Evolutionary conservation across 2,888 invertebrate genomes (phyloP).

Genomic region (Antheraea yamamai): DNA sequence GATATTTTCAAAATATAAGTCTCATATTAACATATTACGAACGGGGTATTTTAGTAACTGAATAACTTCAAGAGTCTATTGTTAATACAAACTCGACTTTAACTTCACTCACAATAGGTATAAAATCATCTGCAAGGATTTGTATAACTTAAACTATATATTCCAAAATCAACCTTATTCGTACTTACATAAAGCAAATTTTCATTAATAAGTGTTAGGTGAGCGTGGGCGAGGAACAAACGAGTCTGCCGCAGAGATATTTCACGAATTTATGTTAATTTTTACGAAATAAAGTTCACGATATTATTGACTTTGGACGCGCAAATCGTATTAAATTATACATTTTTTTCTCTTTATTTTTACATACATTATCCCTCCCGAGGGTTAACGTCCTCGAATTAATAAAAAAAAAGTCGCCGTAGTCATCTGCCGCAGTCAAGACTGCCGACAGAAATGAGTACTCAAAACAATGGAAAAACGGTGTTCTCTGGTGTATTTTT

Average conservation of each 20-base stretch:
- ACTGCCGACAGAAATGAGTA: too few relatives aligned
- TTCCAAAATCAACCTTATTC: not conserved
- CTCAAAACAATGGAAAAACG: too few relatives aligned
- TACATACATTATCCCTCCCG: not conserved
- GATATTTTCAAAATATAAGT: not conserved
- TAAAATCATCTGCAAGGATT: not conserved
- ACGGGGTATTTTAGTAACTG: not conserved
- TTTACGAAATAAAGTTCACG: constrained; percentile 1
- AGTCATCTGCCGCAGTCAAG: too few relatives aligned
- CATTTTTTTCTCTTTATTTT: not conserved
- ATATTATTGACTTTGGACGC: not conserved
- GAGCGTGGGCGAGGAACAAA: not conserved
- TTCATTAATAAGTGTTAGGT: not conserved
- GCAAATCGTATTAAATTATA: not conserved
- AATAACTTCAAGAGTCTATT: not conserved
- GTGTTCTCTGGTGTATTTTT: not conserved
- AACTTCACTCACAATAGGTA: not conserved
- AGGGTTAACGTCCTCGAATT: not conserved
- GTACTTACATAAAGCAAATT: not conserved
- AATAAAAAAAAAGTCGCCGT: not conserved
- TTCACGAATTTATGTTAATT: constrained; percentile 15
- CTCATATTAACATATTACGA: not conserved
- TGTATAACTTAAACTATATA: not conserved
- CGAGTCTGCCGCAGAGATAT: not conserved
- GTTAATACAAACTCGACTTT: not conserved